Percentiles rank a stretch among this genome's conserved stretches.
Conservation (phyloP, 2,888 invertebrate species). For the Agrochola macilenta region DNA sequence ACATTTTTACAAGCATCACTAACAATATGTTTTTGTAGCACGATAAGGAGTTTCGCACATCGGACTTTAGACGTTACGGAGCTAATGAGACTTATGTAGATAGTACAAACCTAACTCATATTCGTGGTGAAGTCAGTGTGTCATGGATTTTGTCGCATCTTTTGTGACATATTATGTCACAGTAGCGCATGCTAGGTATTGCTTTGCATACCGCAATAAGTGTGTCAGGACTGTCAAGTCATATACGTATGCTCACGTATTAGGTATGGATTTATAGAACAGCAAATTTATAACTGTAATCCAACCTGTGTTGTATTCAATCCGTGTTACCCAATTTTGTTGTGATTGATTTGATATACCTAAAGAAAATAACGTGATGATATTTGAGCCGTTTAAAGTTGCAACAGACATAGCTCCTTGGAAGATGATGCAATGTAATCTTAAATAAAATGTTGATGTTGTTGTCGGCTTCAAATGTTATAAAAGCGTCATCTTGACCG, state of each 20-base stretch:
- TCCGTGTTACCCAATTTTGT: conserved; percentile 24
- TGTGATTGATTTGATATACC: conserved; percentile 19
- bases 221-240: conserved; percentile 34
- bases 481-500: conserved; percentile 11
- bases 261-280: conserved; percentile 19
- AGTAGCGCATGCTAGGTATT: not conserved
- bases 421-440: conserved; percentile 21
- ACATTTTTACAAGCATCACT: not conserved
- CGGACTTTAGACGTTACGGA: conserved; percentile 13
- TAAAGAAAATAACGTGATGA: conserved; percentile 6
- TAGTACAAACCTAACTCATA: conserved; percentile 5
- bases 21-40: conserved; percentile 14
- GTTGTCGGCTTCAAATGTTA: not conserved
- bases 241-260: conserved; percentile 1
- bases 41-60: conserved; percentile 35
- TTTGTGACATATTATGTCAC: conserved; percentile 5
- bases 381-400: conserved; percentile 9
- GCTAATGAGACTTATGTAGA: conserved; percentile 23
- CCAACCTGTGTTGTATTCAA: conserved; percentile 9
- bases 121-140: not conserved
- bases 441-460: not conserved
- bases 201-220: conserved; percentile 26
- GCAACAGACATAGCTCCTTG: not conserved
- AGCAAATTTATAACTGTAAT: conserved; percentile 41
- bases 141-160: conserved; percentile 22